Conservation (phyloP, 2,113 vertebrate species). For the Campylomormyrus numenius region DNA sequence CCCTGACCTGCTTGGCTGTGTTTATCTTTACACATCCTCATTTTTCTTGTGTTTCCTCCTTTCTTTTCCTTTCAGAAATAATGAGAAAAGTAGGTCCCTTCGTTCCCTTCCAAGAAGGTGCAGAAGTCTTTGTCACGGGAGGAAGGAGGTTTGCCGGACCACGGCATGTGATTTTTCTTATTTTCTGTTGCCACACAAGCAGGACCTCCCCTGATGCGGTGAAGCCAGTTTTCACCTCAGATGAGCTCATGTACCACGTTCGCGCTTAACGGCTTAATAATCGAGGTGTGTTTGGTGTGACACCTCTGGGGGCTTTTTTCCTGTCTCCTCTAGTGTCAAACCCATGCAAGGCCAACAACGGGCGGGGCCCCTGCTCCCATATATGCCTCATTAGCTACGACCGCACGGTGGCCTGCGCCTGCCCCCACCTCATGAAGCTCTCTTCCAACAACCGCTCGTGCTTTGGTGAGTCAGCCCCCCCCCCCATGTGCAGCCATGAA, state of each 20-base stretch:
- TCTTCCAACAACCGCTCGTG: conserved; percentile 81
- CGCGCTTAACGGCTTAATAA: not conserved
- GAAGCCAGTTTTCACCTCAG: not conserved
- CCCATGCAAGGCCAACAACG: conserved; percentile 80
- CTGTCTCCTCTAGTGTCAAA: conserved; percentile 70
- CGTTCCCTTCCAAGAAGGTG: not conserved
- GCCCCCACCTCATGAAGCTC: conserved; percentile 94
- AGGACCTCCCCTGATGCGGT: not conserved
- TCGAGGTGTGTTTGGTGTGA: not conserved
- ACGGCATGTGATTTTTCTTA: not conserved
- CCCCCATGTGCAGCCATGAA: not conserved
- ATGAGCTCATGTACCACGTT: not conserved
- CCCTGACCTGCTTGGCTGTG: not conserved
- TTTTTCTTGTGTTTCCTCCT: not conserved
- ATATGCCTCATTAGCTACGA: conserved; percentile 94
- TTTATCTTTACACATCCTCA: not conserved
- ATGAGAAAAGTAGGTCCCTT: not conserved
- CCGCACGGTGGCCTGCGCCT: conserved; percentile 80
- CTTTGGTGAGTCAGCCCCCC: conserved; percentile 66
- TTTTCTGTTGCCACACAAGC: not conserved
- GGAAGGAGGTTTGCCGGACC: not conserved
- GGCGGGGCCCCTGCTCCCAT: conserved; percentile 88
- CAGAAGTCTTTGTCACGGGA: not conserved
- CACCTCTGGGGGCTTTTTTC: not conserved
- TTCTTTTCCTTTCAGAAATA: not conserved